These are phyloP conservation scores for Intellagama lesueurii DNA, from an alignment of 2,797 vertebrate species.

Conservation along the genomic window DNA sequence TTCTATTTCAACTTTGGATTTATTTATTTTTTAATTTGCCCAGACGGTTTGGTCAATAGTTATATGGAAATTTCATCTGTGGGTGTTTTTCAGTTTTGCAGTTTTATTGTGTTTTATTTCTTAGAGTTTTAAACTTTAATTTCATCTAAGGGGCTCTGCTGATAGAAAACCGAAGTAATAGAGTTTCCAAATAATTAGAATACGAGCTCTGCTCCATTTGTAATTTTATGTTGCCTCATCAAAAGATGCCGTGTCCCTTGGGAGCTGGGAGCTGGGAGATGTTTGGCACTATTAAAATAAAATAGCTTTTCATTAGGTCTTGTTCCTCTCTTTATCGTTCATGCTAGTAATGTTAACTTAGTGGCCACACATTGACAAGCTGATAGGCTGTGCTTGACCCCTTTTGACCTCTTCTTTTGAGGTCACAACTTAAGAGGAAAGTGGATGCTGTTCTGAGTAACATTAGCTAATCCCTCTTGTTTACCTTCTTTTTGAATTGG, in stretches of 20 bases:
- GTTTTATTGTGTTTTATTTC: background rate
- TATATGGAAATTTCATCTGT: no score
- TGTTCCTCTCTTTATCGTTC: background rate
- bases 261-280: background rate
- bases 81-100: no score
- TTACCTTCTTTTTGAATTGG: background rate
- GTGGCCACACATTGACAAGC: background rate
- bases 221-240: background rate
- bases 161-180: no score
- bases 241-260: background rate
- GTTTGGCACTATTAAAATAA: constrained; percentile 4
- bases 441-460: background rate
- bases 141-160: background rate
- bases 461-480: constrained; percentile 6
- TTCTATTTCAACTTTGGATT: no score
- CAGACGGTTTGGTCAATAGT: no score
- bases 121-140: background rate
- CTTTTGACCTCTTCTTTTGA: constrained; percentile 31
- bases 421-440: constrained; percentile 20
- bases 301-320: background rate
- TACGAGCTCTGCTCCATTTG: background rate
- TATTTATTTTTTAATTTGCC: no score
- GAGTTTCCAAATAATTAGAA: background rate
- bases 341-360: background rate
- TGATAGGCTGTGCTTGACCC: constrained; percentile 24